Evolutionary conservation across 2,797 vertebrate genomes (phyloP).

Genomic region (Leucoraja ocellata): DNA sequence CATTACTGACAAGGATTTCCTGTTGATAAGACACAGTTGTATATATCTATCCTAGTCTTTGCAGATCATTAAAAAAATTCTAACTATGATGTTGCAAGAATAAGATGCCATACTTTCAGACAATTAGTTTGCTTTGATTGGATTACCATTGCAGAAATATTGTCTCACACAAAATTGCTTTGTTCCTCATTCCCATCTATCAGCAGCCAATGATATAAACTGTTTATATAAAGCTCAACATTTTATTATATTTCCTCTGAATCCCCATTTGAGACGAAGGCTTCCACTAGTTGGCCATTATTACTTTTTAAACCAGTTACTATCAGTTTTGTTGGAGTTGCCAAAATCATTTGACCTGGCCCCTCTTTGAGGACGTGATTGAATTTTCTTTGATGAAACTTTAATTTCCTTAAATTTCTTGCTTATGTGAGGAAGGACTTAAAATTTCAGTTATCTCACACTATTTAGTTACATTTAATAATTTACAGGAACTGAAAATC

Average conservation of each 20-base stretch:
- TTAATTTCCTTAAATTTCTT: background rate
- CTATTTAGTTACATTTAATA: background rate
- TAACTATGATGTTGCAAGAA: background rate
- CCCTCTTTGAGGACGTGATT: background rate
- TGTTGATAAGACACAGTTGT: background rate
- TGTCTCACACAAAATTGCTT: background rate
- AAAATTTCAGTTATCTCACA: background rate
- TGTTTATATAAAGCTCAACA: background rate
- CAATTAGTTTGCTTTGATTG: background rate
- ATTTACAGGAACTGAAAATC: background rate
- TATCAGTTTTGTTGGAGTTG: background rate
- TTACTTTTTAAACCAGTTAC: background rate
- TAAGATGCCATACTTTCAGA: background rate
- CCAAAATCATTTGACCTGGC: background rate
- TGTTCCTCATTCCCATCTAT: background rate
- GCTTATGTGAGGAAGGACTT: background rate
- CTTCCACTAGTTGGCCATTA: constrained; percentile 12
- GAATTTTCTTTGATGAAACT: background rate
- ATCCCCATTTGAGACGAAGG: background rate
- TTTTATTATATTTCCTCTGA: background rate
- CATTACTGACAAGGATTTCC: background rate
- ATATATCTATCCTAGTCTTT: background rate
- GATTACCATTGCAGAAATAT: background rate
- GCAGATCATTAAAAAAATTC: background rate
- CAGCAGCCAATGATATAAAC: background rate